These are phyloP conservation scores for Flabesymbios commensalis DNA, from an alignment of 2,888 invertebrate genomes.

Conservation along the genomic window DNA sequence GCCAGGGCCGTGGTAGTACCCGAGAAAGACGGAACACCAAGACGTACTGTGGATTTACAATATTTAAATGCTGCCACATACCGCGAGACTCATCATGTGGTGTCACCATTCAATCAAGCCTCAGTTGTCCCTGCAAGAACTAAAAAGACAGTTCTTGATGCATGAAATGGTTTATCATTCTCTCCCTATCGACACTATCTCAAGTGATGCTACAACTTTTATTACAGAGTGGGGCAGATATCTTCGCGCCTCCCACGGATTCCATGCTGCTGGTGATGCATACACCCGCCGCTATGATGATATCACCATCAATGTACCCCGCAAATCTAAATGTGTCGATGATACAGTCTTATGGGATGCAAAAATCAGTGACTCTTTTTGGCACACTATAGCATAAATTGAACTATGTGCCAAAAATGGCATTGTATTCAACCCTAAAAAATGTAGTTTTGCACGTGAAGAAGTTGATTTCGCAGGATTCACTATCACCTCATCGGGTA, in stretches of 20 bases:
- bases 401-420: constrained; percentile 28
- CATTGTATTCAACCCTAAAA: constrained; percentile 40
- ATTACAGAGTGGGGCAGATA: background rate
- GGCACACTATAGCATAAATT: background rate
- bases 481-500: constrained; percentile 26
- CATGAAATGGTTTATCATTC: too few relatives aligned
- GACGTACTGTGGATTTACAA: too few relatives aligned
- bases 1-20: too few relatives aligned
- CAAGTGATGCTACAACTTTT: background rate
- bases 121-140: background rate
- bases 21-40: too few relatives aligned
- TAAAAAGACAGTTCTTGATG: background rate
- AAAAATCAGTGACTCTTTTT: background rate
- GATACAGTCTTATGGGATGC: background rate
- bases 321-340: background rate
- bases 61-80: background rate
- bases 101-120: background rate
- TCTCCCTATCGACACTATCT: too few relatives aligned
- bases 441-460: constrained; percentile 39
- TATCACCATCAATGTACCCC: background rate
- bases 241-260: background rate
- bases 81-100: too few relatives aligned
- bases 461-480: constrained; percentile 41
- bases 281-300: background rate
- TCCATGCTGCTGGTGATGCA: background rate